Evolutionary conservation across 2,888 invertebrate species (phyloP).

Genomic region (Charanyca ferruginea): DNA sequence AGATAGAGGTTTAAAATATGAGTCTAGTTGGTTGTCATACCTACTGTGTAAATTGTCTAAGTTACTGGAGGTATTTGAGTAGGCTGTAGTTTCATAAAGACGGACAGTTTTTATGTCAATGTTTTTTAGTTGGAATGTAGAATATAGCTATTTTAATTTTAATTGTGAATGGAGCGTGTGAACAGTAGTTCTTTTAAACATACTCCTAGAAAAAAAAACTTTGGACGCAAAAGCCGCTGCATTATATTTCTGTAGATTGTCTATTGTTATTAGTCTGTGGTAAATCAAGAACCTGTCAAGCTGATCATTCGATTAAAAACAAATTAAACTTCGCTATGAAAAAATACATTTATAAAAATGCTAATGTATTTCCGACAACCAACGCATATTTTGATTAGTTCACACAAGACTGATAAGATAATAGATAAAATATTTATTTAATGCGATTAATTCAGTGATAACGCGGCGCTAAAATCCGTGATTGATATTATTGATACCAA

Average conservation of each 20-base stretch:
- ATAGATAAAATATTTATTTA: constrained; percentile 41
- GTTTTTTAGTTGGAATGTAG: not conserved
- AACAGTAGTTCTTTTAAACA: too few relatives aligned
- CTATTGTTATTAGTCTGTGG: not conserved
- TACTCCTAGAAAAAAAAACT: too few relatives aligned
- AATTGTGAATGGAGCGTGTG: too few relatives aligned
- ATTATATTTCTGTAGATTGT: too few relatives aligned
- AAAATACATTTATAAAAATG: constrained; percentile 12
- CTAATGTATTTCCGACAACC: constrained; percentile 49
- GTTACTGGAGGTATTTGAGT: constrained; percentile 13
- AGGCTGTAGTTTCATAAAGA: not conserved
- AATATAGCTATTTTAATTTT: not conserved
- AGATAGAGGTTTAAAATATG: constrained; percentile 38
- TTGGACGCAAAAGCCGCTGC: too few relatives aligned
- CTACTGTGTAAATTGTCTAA: constrained; percentile 32
- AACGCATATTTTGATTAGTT: constrained; percentile 24
- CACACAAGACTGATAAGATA: constrained; percentile 35
- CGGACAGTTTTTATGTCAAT: constrained; percentile 8
- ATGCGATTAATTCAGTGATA: constrained; percentile 37
- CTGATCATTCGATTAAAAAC: not conserved
- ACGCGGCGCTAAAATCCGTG: constrained; percentile 31
- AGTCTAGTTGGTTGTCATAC: constrained; percentile 35
- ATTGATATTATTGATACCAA: constrained; percentile 29
- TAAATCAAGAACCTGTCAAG: not conserved
- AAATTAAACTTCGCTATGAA: not conserved